phyloP scores from a whole-genome alignment of 1,140 invertebrate genomes.

The Solen grandis region DNA sequence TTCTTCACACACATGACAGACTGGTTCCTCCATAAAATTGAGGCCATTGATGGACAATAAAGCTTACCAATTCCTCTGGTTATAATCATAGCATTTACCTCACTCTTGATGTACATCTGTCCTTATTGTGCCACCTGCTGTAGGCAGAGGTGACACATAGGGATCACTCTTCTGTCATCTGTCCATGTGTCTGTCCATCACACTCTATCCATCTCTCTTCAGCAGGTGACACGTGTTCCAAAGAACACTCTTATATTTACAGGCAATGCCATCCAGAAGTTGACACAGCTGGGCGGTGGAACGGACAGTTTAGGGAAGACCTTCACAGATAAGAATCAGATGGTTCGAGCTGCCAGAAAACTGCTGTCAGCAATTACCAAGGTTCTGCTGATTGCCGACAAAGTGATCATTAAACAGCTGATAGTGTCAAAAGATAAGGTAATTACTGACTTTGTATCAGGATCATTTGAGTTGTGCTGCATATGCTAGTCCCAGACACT shows the following conservation, averaged over 20 bases:
- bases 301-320: conserved; percentile 66
- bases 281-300: conserved; percentile 86
- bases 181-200: too few relatives aligned
- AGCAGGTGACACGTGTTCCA: too few relatives aligned
- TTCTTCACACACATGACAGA: too few relatives aligned
- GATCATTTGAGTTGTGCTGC: not conserved
- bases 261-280: conserved; percentile 93
- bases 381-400: conserved; percentile 98
- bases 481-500: too few relatives aligned
- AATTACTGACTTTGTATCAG: conserved; percentile 41
- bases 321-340: conserved; percentile 78
- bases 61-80: not conserved
- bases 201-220: too few relatives aligned
- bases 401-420: conserved; percentile 98
- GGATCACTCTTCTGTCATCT: too few relatives aligned
- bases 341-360: conserved; percentile 95
- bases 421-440: conserved; percentile 98
- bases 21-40: not conserved
- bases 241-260: too few relatives aligned
- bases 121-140: too few relatives aligned
- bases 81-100: too few relatives aligned
- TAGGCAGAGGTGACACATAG: too few relatives aligned
- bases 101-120: too few relatives aligned
- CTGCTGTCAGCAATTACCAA: conserved; percentile 96
- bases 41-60: not conserved